A percentile compares a stretch with the other conserved stretches of the same genome.
phyloP scores from a whole-genome alignment of 2,113 vertebrate species.

The Ceyx cyanopectus region DNA sequence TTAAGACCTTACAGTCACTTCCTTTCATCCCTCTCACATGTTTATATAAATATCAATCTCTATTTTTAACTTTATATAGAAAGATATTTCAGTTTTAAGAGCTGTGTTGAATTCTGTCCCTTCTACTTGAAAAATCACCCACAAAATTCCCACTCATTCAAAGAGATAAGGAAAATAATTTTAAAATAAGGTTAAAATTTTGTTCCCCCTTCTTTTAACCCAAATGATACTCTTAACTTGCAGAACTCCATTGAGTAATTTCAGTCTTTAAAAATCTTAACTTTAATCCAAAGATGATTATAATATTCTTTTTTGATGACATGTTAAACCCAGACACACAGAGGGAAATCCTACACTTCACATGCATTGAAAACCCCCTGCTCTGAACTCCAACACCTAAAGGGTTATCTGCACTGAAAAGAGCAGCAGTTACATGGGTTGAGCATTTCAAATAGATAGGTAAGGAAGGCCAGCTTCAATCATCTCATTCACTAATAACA shows the following conservation, averaged over 20 bases:
- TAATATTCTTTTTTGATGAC: background rate
- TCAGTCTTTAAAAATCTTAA: background rate
- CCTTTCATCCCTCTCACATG: background rate
- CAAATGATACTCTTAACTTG: background rate
- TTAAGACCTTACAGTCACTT: background rate
- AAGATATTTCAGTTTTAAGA: background rate
- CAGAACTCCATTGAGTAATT: background rate
- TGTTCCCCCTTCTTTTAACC: background rate
- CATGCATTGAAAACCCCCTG: background rate
- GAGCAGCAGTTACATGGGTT: background rate
- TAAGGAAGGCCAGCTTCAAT: background rate
- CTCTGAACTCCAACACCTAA: background rate
- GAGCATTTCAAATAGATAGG: background rate
- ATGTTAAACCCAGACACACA: background rate
- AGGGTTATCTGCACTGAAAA: background rate
- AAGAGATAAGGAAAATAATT: background rate
- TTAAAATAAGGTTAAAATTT: background rate
- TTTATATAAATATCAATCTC: background rate
- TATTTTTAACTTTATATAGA: background rate
- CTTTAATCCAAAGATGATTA: background rate
- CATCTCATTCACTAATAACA: background rate
- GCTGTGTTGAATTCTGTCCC: background rate
- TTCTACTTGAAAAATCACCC: background rate
- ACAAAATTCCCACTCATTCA: background rate
- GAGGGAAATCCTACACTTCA: background rate